Percentiles rank a stretch among this genome's conserved stretches.
phyloP scores from a whole-genome alignment of 2,113 vertebrate species.

The Planiliza haematocheilus region DNA sequence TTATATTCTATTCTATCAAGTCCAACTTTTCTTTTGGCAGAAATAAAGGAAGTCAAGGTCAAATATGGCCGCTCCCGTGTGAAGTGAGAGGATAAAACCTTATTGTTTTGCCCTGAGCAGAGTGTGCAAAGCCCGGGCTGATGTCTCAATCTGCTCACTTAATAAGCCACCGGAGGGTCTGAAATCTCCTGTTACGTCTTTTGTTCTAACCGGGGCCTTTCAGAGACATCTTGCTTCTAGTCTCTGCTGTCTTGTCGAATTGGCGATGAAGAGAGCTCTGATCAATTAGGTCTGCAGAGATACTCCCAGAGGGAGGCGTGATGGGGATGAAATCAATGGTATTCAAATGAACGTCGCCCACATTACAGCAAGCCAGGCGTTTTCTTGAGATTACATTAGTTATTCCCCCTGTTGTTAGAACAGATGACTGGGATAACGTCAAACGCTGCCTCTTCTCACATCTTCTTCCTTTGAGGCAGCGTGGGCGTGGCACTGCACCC shows the following conservation, averaged over 20 bases:
- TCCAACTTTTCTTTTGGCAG: constrained; percentile 4
- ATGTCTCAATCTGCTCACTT: constrained; percentile 59
- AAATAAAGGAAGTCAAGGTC: constrained; percentile 36
- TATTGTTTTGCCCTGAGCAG: constrained; percentile 18
- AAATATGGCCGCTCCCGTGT: constrained; percentile 3
- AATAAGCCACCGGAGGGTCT: constrained; percentile 35
- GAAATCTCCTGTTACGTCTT: constrained; percentile 43
- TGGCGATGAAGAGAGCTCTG: constrained; percentile 56
- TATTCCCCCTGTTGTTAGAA: constrained; percentile 63
- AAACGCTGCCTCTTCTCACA: constrained; percentile 33
- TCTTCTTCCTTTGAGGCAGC: constrained; percentile 44
- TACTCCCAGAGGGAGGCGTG: constrained; percentile 54
- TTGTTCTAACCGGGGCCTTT: constrained; percentile 45
- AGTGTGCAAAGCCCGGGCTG: constrained; percentile 9
- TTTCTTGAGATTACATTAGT: constrained; percentile 64
- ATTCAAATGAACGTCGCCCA: constrained; percentile 72
- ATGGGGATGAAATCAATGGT: constrained; percentile 71
- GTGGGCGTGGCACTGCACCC: constrained; percentile 10
- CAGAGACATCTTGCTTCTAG: constrained; percentile 30
- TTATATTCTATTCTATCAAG: no score
- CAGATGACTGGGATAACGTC: constrained; percentile 52
- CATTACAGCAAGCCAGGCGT: constrained; percentile 42
- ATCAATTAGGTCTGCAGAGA: constrained; percentile 74
- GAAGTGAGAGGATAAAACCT: constrained; percentile 10
- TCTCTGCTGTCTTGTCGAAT: constrained; percentile 63